Percentiles rank a stretch among this genome's conserved stretches.
phyloP scores from a whole-genome alignment of 2,888 invertebrate species.

The Tenthredo notha region DNA sequence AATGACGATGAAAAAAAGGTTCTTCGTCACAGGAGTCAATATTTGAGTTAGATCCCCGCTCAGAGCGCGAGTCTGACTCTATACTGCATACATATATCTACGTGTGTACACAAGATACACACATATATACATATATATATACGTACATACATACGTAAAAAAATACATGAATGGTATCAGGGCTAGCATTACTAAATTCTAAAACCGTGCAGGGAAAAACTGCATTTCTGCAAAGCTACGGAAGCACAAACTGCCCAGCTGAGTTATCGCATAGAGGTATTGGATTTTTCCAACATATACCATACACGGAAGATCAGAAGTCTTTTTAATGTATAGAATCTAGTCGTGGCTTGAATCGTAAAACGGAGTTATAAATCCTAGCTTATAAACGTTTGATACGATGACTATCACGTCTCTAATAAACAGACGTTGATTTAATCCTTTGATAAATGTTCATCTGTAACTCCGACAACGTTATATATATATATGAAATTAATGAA shows the following conservation, averaged over 20 bases:
- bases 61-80: background rate
- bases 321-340: slow-evolving; percentile 1
- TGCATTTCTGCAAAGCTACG: slow-evolving; percentile 7
- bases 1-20: slow-evolving; percentile 45
- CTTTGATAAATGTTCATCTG: slow-evolving; percentile 20
- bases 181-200: background rate
- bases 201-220: background rate
- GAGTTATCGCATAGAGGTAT: slow-evolving; percentile 11
- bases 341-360: slow-evolving; percentile 30
- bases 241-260: slow-evolving; percentile 12
- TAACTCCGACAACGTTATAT: background rate
- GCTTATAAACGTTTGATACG: slow-evolving; percentile 10
- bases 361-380: slow-evolving; percentile 12
- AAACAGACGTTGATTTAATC: slow-evolving; percentile 9
- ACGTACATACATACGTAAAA: background rate
- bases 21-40: slow-evolving; percentile 42
- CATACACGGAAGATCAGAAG: background rate
- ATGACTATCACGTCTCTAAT: slow-evolving; percentile 17
- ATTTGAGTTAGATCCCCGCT: slow-evolving; percentile 40
- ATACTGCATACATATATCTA: background rate
- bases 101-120: background rate
- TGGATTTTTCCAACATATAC: background rate
- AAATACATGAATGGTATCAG: slow-evolving; percentile 16
- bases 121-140: background rate
- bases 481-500: background rate